These are phyloP conservation scores for Uloborus diversus DNA, from an alignment of 1,140 invertebrate species.

Conservation along the genomic window DNA sequence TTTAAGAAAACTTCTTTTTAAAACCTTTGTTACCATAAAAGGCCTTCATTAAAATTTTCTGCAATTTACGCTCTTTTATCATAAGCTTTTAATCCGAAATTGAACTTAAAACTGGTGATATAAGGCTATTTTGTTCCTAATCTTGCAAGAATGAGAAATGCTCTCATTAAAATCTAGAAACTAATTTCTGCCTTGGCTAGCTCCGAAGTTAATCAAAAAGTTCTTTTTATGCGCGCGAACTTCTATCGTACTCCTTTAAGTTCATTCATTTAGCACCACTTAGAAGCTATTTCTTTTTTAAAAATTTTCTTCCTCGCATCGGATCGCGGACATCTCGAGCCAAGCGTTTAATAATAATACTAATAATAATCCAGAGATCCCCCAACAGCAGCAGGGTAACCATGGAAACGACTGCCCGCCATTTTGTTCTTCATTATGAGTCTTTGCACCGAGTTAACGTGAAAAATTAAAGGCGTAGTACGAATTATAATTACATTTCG, in stretches of 20 bases:
- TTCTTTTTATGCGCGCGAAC: constrained; percentile 21
- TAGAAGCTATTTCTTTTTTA: constrained; percentile 49
- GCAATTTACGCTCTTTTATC: constrained; percentile 14
- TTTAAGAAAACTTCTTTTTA: neutral
- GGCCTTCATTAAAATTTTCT: constrained; percentile 25
- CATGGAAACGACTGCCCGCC: constrained; percentile 41
- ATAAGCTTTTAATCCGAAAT: neutral
- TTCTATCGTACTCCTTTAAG: constrained; percentile 46
- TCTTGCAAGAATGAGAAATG: constrained; percentile 39
- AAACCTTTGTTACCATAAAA: neutral
- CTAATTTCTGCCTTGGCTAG: constrained; percentile 47
- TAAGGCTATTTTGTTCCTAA: constrained; percentile 37
- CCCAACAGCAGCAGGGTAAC: constrained; percentile 35
- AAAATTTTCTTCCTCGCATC: constrained; percentile 42
- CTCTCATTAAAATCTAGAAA: constrained; percentile 51
- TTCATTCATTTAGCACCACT: constrained; percentile 50
- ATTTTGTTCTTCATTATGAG: constrained; percentile 52
- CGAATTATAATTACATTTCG: constrained; percentile 50
- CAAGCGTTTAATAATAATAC: constrained; percentile 46
- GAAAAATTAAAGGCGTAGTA: constrained; percentile 50
- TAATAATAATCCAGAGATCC: constrained; percentile 42
- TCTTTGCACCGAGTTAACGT: constrained; percentile 36
- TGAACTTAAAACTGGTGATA: neutral
- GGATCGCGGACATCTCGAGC: constrained; percentile 34
- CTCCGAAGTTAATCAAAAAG: constrained; percentile 51